Evolutionary conservation across 2,797 vertebrate species (phyloP), one percentile per base, ranked within the genome.

Genomic region (Menidia menidia): DNA sequence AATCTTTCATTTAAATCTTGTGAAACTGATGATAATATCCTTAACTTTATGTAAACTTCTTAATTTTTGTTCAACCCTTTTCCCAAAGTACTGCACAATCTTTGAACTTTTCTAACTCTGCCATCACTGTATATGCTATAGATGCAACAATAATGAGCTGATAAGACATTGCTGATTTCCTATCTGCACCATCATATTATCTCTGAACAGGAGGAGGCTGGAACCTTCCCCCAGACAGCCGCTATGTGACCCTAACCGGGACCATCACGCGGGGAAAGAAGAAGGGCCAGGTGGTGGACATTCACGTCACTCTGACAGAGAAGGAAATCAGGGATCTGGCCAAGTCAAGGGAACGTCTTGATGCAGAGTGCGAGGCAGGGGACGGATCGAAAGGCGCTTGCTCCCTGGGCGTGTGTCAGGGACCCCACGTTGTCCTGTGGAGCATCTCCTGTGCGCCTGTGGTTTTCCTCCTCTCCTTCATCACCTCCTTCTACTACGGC

Each of bases 231-330:
- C 92, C 94, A 64, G 97, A 99, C 84, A 98, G 97, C 88, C 95
- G 95, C 56, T 99, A 98, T 0, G 97, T 99, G 71, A 99, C 98
- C 2, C 92, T 99, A 87, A 99, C 98, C 0, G 98, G 98, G 73
- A 99, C 98, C 81, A 99, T 99, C 91, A 99, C 97, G 0, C 93
- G 98, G 16, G 98, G 98, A 8, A 99, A 97, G 93, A 99, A 99
- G 91, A 99, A 99, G 83, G 98, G 98, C 69, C 98, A 99, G 91
- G 94, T 99, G 93, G 98, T 99, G 73, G 98, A 99, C 83, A 99
- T 99, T 86, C 98, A 99, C 0, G 95, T 99, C 71, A 98, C 97
- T 0, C 64, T 99, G 85, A 98, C 98, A 0, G 95, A 97, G 68
- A 98, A 95, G 89, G 98, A 99, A 77, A 84, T 99, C 51, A 95